A percentile compares a stretch with the other conserved stretches of the same genome.
These are phyloP conservation scores for Psephotus haematonotus DNA, from an alignment of 2,113 vertebrate species.

Conservation along the genomic window DNA sequence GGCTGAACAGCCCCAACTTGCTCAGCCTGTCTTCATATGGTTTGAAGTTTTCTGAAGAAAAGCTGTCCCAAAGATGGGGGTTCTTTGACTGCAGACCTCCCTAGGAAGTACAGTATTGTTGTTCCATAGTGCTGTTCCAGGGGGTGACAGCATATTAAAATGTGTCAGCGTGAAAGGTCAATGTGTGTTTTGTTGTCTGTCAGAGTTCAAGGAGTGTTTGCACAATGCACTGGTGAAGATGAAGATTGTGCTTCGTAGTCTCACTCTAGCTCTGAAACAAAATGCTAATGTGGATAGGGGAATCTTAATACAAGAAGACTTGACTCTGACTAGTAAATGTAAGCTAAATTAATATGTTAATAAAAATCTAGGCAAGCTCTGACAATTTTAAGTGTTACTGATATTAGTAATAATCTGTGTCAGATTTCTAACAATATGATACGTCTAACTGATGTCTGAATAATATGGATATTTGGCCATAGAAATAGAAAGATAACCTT, in stretches of 20 bases:
- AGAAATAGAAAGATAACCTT: background rate
- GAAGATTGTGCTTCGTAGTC: background rate
- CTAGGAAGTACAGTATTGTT: background rate
- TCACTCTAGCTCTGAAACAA: background rate
- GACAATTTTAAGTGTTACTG: background rate
- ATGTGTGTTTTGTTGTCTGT: background rate
- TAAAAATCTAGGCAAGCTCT: background rate
- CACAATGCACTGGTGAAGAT: background rate
- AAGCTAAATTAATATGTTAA: background rate
- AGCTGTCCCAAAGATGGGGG: background rate
- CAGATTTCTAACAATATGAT: background rate
- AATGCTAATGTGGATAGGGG: background rate
- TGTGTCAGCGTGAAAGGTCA: background rate
- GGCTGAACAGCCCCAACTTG: too few species aligned
- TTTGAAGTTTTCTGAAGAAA: background rate
- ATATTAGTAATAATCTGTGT: background rate
- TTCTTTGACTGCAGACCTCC: background rate
- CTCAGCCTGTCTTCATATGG: background rate
- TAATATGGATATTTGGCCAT: background rate
- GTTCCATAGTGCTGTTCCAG: background rate
- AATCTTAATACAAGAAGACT: background rate
- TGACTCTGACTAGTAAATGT: background rate
- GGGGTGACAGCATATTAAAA: background rate
- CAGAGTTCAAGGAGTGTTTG: background rate
- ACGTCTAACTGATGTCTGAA: background rate